These are phyloP conservation scores for Byasa hedistus DNA, from an alignment of 2,888 invertebrate genomes.

Conservation along the genomic window DNA sequence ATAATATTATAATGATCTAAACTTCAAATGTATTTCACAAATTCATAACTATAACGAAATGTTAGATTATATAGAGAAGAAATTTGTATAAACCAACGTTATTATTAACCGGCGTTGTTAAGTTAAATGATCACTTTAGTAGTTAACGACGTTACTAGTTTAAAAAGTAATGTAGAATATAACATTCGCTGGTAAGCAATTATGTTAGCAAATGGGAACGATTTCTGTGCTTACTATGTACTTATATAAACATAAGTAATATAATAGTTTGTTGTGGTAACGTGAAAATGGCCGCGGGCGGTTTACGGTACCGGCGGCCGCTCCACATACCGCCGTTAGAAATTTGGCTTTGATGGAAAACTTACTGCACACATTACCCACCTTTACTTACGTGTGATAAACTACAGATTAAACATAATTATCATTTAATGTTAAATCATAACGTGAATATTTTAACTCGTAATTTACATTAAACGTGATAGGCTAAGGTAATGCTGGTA, in stretches of 20 bases:
- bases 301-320: conserved; percentile 59
- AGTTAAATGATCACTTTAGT: conserved; percentile 23
- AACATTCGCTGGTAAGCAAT: conserved; percentile 4
- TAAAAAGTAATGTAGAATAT: conserved; percentile 3
- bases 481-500: no score
- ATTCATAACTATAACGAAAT: no score
- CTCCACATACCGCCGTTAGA: conserved; percentile 64
- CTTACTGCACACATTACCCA: conserved; percentile 51
- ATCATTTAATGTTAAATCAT: neutral
- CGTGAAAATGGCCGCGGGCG: conserved; percentile 46
- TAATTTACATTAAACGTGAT: no score
- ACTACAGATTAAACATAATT: conserved; percentile 40
- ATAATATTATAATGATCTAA: no score
- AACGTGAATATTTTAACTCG: no score
- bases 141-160: conserved; percentile 12
- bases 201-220: conserved; percentile 3
- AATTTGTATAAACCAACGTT: no score
- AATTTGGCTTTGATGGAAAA: conserved; percentile 68
- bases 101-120: neutral
- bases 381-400: conserved; percentile 33
- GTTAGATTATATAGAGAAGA: no score
- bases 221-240: conserved; percentile 26
- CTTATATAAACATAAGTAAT: conserved; percentile 38
- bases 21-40: no score
- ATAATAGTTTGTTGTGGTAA: conserved; percentile 46